Base-by-base conservation (phyloP, 37 sponge, comb jelly and placozoan genomes). In the Beroe ovata region DNA sequence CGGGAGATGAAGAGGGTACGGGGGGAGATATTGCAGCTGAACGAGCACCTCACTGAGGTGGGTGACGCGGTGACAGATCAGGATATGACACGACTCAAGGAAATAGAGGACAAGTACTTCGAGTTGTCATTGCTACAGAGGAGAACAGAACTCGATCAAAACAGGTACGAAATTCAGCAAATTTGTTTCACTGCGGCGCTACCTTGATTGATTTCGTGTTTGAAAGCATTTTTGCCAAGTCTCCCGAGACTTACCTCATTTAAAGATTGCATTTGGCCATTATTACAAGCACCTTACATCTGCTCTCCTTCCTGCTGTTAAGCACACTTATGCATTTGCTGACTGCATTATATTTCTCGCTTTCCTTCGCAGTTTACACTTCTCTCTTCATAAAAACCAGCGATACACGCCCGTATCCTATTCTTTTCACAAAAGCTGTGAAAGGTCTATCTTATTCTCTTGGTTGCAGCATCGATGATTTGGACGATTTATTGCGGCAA, bases 11-110 rank as follows among this genome's bases (percentile, higher is more conserved):
- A 42, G 84, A 38, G 42, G 23, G 26, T 77, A 20, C 26, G 84
- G 33, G 54, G 84, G 22, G 84, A 77, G 42, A 77, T 77, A 11
- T 54, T 40, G 3, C 84, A 77, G 38, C 54, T 77, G 1, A 77
- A 77, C 28, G 84, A 77, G 54, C 33, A 36, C 21, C 38, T 77
- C 28, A 39, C 22, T 8, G 84, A 77, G n/a, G 63, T 25, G 4
- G 41, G 54, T 6, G 38, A 71, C 8, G 35, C 25, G 11, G 84
- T 77, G 22, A 40, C 84, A 30, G 84, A 30, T 21, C 36, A 77
- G 38, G 84, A 77, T 16, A 39, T 77, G 1, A 3, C 22, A n/a
- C 35, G 84, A 41, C 54, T 77, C 42, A 39, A 41, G 84, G 38
- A 42, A 0, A 42, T 77, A 21, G 84, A 77, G 38, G 54, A 77